These are phyloP conservation scores for Tychaedon coryphoeus DNA, from an alignment of 2,113 vertebrate species.

Conservation along the genomic window DNA sequence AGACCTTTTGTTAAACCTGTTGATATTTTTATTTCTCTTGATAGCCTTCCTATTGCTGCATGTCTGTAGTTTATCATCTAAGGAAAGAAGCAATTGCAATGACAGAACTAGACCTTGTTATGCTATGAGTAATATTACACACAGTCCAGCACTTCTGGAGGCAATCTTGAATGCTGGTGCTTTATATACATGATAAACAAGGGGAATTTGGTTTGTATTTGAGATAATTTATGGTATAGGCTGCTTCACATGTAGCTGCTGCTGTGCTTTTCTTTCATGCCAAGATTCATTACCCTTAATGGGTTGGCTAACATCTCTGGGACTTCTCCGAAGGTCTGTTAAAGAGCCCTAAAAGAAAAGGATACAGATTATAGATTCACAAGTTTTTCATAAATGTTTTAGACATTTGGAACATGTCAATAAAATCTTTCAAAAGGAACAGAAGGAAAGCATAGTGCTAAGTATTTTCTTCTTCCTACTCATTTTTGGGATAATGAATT, in stretches of 20 bases:
- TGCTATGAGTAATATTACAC: slow-evolving; percentile 57
- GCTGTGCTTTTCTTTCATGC: slow-evolving; percentile 25
- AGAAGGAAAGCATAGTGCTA: neutral
- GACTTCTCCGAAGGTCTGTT: slow-evolving; percentile 37
- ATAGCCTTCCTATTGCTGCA: neutral
- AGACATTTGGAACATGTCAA: neutral
- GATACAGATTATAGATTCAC: slow-evolving; percentile 8
- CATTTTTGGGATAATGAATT: neutral
- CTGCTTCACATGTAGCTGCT: slow-evolving; percentile 11
- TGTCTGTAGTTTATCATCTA: slow-evolving; percentile 20
- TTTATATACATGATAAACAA: slow-evolving; percentile 66
- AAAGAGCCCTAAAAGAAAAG: slow-evolving; percentile 27
- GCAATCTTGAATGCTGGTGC: slow-evolving; percentile 46
- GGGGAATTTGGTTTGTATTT: slow-evolving; percentile 60
- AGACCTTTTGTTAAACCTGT: slow-evolving; percentile 15
- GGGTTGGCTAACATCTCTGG: slow-evolving; percentile 46
- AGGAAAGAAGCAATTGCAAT: slow-evolving; percentile 42
- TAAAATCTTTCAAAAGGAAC: slow-evolving; percentile 2
- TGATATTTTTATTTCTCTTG: slow-evolving; percentile 13
- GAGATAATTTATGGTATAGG: slow-evolving; percentile 51
- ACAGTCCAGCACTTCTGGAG: slow-evolving; percentile 56
- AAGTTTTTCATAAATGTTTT: neutral
- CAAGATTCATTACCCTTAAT: slow-evolving; percentile 65
- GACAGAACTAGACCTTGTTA: slow-evolving; percentile 67
- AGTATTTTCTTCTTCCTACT: neutral